phyloP scores from a whole-genome alignment of 2,888 invertebrate species.

The Sminthurinus aureus region DNA sequence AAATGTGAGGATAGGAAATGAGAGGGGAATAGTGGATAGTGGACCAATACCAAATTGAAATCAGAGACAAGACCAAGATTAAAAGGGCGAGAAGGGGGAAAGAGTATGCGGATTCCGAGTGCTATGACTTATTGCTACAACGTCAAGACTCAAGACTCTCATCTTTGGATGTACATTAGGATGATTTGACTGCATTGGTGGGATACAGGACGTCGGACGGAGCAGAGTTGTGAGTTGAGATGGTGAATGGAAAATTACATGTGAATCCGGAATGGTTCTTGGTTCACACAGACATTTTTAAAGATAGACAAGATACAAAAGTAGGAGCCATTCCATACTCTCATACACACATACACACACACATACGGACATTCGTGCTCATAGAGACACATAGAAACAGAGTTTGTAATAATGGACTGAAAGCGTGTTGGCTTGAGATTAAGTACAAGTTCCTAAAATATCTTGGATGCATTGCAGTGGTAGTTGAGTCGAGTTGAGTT shows the following conservation, averaged over 20 bases:
- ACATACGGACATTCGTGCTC: not conserved
- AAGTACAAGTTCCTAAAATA: conserved; percentile 34
- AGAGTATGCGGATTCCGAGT: not conserved
- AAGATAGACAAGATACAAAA: too few relatives aligned
- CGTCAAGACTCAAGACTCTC: too few relatives aligned
- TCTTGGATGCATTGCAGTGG: conserved; percentile 39
- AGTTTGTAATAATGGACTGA: not conserved
- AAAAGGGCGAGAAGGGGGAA: not conserved
- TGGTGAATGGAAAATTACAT: not conserved
- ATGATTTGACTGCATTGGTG: too few relatives aligned
- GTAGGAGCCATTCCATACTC: not conserved
- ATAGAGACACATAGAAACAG: not conserved
- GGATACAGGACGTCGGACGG: too few relatives aligned
- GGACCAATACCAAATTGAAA: too few relatives aligned
- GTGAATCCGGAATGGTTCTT: not conserved
- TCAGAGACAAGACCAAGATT: not conserved
- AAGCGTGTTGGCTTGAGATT: conserved; percentile 19
- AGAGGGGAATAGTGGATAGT: not conserved
- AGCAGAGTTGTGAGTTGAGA: not conserved
- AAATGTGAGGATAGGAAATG: not conserved
- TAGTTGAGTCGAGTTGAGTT: not conserved
- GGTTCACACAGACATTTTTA: not conserved
- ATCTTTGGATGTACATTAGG: too few relatives aligned
- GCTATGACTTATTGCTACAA: not conserved
- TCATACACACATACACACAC: not conserved